These are phyloP conservation scores for Heteromyza rotundicornis DNA, from an alignment of 2,888 invertebrate genomes.

Conservation along the genomic window DNA sequence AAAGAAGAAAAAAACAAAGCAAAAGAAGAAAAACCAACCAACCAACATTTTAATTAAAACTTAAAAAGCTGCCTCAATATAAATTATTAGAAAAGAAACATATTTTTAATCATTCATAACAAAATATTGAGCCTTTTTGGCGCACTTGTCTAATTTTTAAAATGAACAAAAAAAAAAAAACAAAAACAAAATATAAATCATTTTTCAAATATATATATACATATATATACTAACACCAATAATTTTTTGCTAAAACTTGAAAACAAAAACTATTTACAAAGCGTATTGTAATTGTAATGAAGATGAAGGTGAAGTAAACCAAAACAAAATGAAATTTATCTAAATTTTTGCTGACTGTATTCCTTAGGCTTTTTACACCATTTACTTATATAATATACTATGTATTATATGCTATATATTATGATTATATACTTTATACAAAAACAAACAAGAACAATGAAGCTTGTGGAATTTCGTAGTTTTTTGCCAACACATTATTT, in stretches of 20 bases:
- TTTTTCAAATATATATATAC: slow-evolving; percentile 19
- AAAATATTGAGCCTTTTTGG: background rate
- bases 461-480: background rate
- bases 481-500: background rate
- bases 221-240: slow-evolving; percentile 31
- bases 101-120: slow-evolving; percentile 5
- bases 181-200: slow-evolving; percentile 19
- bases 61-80: slow-evolving; percentile 40
- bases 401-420: slow-evolving; percentile 19
- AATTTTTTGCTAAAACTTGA: slow-evolving; percentile 30
- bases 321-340: slow-evolving; percentile 40
- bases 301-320: slow-evolving; percentile 23
- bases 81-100: slow-evolving; percentile 7
- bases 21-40: slow-evolving; percentile 12
- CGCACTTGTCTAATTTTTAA: background rate
- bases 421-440: too few relatives aligned
- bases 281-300: background rate
- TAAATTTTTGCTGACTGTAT: slow-evolving; percentile 59
- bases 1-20: slow-evolving; percentile 1
- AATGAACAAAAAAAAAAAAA: too few relatives aligned
- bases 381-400: slow-evolving; percentile 34
- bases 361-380: slow-evolving; percentile 61
- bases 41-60: slow-evolving; percentile 32
- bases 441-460: too few relatives aligned
- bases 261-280: slow-evolving; percentile 26